Conservation (phyloP, 1,140 invertebrate species). For the roundworm (Caenorhabditis elegans) region WBcel235 BX284603.4:2002001-2002500, state of each 20-base stretch:
- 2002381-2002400: slow-evolving; percentile 52
- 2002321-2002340: not conserved
- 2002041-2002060: no score
- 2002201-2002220: slow-evolving; percentile 46
- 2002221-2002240: slow-evolving; percentile 43
- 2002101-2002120: slow-evolving; percentile 10
- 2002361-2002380: slow-evolving; percentile 45
- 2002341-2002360: not conserved
- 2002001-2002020: no score
- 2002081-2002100: not conserved
- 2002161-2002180: slow-evolving; percentile 31
- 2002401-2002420: slow-evolving; percentile 48
- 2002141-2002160: slow-evolving; percentile 39
- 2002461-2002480: no score
- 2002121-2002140: slow-evolving; percentile 45
- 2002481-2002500: no score
- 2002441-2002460: no score
- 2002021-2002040: no score
- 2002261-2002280: not conserved
- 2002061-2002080: no score
- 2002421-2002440: not conserved
- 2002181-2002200: slow-evolving; percentile 45
- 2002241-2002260: slow-evolving; percentile 47
- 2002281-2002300: not conserved
- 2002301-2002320: not conserved